Evolutionary conservation across 2,888 invertebrate species (phyloP), one percentile per base, ranked within the genome.

Genomic region (Pyrochroa serraticornis): DNA sequence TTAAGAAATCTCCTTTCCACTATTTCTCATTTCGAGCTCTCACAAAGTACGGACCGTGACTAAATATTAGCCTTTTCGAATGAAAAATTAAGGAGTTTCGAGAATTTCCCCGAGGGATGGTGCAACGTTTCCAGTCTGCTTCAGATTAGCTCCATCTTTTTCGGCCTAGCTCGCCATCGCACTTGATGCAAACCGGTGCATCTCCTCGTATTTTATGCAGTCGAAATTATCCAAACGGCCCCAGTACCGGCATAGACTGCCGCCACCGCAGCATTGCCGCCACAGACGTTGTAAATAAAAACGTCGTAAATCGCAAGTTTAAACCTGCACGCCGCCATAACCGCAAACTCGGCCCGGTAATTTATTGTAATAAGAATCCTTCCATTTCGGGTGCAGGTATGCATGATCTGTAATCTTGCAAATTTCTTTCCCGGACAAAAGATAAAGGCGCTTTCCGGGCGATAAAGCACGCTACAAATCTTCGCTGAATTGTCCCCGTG

Each of bases 381-480:
- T 69, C 66, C 71, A 66, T 73, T 72, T 69, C 68, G 64, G 44
- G 56, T 62, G 63, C 65, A 74, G 72, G 73, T 72, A 70, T 69
- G 48, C 72, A 73, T 74, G 73, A 74, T 75, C 73, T 74, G 73
- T 76, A 76, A 76, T 75, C 75, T 74, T 72, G 74, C 74, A 74
- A 76, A 75, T 76, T 76, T 75, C 74, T 73, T 74, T 71, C 67
- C 65, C 66, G 64, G 65, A 65, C 64, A 55, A 63, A 67, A 71
- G 74, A 75, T 72, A 75, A 73, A 75, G 74, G 73, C 68, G 70
- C 71, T 75, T 76, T 77, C 75, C 75, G 69, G 71, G 67, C 77
- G 74, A 75, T 77, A 76, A 76, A 76, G 68, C 71, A 63, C 69
- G 67, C 74, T 75, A 75, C 76, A 77, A 77, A 77, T 76, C 75